Percentiles rank a stretch among this genome's conserved stretches.
Conservation (phyloP, 2,888 invertebrate species). For the Axea sp. region DNA sequence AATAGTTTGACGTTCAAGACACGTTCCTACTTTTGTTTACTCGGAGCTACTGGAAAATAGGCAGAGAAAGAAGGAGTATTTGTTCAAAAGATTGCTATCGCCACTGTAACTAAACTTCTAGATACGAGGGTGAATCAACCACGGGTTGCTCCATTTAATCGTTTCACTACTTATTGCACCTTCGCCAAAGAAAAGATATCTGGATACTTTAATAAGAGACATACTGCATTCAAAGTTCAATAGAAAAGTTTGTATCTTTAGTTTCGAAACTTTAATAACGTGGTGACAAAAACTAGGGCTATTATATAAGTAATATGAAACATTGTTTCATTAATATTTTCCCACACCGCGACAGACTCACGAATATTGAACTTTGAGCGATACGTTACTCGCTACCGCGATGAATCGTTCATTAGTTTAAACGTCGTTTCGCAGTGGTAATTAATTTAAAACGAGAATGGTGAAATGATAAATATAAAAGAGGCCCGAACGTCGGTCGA, state of each 20-base stretch:
- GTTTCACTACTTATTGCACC: conserved; percentile 60
- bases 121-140: conserved; percentile 65
- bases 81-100: conserved; percentile 69
- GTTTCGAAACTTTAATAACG: conserved; percentile 27
- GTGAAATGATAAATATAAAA: too few species aligned
- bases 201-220: conserved; percentile 51
- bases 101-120: conserved; percentile 65
- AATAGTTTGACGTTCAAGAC: conserved; percentile 64
- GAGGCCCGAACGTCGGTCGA: too few species aligned
- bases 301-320: conserved; percentile 1
- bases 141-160: conserved; percentile 65
- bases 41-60: conserved; percentile 48
- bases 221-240: conserved; percentile 43
- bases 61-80: conserved; percentile 64
- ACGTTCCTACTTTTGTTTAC: conserved; percentile 68
- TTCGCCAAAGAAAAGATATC: conserved; percentile 47
- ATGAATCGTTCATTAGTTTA: too few species aligned
- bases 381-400: too few species aligned
- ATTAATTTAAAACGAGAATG: too few species aligned
- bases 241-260: conserved; percentile 12
- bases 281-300: not conserved
- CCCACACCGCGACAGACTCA: too few species aligned
- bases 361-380: too few species aligned
- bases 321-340: not conserved
- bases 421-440: too few species aligned